A percentile compares a stretch with the other conserved stretches of the same genome.
Evolutionary conservation across 2,113 vertebrate genomes (phyloP).

Genomic region (Saguinus imperator): DNA sequence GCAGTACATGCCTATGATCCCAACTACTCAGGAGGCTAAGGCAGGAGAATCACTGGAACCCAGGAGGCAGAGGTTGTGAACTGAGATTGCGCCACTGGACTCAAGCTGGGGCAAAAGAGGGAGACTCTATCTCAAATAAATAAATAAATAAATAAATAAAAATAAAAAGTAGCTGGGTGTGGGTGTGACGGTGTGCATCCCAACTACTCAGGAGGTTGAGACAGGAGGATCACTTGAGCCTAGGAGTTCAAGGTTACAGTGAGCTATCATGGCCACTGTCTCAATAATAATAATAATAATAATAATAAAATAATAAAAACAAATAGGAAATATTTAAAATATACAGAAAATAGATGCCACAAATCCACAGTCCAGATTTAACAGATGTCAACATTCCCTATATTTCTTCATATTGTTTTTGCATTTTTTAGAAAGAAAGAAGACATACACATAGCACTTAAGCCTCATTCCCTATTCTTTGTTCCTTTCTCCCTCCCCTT

Average conservation of each 20-base stretch:
- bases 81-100: too few species aligned
- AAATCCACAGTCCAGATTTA: neutral
- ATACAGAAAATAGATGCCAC: neutral
- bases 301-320: neutral
- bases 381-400: neutral
- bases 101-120: neutral
- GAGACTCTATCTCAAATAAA: neutral
- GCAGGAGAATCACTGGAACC: too few species aligned
- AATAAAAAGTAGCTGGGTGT: neutral
- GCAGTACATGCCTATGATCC: too few species aligned
- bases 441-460: neutral
- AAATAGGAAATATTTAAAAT: slow-evolving; percentile 32
- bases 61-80: too few species aligned
- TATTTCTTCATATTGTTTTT: neutral
- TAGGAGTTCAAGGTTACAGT: neutral
- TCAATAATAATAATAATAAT: neutral
- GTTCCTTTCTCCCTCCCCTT: neutral
- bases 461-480: neutral
- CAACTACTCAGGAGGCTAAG: too few species aligned
- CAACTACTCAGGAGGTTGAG: neutral
- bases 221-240: neutral
- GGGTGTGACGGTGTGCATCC: neutral
- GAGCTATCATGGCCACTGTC: neutral
- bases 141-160: neutral
- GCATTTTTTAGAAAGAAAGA: slow-evolving; percentile 28